Conservation (phyloP, 2,888 invertebrate species). For the Schizotus pectinicornis region DNA sequence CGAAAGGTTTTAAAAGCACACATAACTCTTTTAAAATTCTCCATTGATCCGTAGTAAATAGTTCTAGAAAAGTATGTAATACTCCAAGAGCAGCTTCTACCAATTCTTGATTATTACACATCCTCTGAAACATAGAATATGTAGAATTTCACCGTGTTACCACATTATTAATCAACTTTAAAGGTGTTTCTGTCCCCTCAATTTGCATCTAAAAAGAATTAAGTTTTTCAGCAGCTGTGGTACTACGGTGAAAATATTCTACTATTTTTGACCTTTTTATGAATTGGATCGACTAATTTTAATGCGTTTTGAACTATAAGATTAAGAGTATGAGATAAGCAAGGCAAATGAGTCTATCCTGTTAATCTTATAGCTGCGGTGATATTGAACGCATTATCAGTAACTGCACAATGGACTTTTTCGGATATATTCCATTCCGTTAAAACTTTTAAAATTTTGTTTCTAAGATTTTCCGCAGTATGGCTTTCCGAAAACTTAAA, state of each 20-base stretch:
- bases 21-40: slow-evolving; percentile 21
- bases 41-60: slow-evolving; percentile 33
- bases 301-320: too few species aligned
- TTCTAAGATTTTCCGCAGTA: too few species aligned
- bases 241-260: slow-evolving; percentile 25
- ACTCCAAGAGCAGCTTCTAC: slow-evolving; percentile 33
- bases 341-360: too few species aligned
- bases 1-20: slow-evolving; percentile 31
- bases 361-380: too few species aligned
- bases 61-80: slow-evolving; percentile 33
- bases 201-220: slow-evolving; percentile 23
- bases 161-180: slow-evolving; percentile 35
- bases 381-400: too few species aligned
- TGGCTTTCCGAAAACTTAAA: too few species aligned
- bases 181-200: slow-evolving; percentile 6
- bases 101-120: slow-evolving; percentile 30
- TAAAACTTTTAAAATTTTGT: too few species aligned
- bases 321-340: too few species aligned
- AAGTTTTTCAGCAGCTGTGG: slow-evolving; percentile 22
- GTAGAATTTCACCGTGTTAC: slow-evolving; percentile 35
- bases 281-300: not conserved
- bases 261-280: slow-evolving; percentile 28
- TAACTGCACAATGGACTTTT: too few species aligned
- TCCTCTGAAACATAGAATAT: slow-evolving; percentile 33
- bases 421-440: too few species aligned